Percentiles rank a stretch among this genome's conserved stretches.
phyloP scores from a whole-genome alignment of 1,140 invertebrate species.

The Euglossa dilemma region DNA sequence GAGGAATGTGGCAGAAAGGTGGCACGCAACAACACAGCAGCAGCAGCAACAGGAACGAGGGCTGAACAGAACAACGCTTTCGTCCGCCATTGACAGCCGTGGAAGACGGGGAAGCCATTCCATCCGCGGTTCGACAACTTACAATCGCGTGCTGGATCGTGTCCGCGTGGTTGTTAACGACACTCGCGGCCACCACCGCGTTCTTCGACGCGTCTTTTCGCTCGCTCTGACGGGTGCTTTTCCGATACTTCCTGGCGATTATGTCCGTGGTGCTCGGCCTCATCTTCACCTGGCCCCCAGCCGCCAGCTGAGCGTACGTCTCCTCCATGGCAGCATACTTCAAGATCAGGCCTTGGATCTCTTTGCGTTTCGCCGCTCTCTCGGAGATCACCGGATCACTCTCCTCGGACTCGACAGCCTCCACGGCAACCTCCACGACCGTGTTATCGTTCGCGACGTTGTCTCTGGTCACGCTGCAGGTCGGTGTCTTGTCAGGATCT shows the following conservation, averaged over 20 bases:
- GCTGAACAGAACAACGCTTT: constrained; percentile 27
- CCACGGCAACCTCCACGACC: not conserved
- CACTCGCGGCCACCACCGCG: constrained; percentile 72
- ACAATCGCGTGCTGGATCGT: constrained; percentile 69
- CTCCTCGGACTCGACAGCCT: constrained; percentile 4
- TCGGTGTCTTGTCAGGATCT: constrained; percentile 70
- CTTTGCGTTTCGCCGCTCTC: constrained; percentile 89
- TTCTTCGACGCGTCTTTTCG: constrained; percentile 69
- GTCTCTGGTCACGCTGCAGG: not conserved
- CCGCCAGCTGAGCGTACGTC: constrained; percentile 71
- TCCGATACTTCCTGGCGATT: constrained; percentile 81
- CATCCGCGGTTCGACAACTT: constrained; percentile 71
- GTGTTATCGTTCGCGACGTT: not conserved
- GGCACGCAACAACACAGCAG: not conserved
- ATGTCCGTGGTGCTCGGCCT: constrained; percentile 79
- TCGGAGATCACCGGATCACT: constrained; percentile 84
- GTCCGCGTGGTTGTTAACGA: constrained; percentile 58
- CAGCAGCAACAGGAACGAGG: constrained; percentile 43
- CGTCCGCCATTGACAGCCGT: not conserved
- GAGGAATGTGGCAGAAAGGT: not conserved
- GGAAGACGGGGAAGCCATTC: not conserved
- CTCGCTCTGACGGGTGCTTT: constrained; percentile 48
- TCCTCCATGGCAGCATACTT: constrained; percentile 90
- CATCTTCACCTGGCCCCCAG: constrained; percentile 43
- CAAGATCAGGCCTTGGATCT: constrained; percentile 90